Evolutionary conservation across 2,888 invertebrate species (phyloP).

Genomic region (Stomorhina lunata): DNA sequence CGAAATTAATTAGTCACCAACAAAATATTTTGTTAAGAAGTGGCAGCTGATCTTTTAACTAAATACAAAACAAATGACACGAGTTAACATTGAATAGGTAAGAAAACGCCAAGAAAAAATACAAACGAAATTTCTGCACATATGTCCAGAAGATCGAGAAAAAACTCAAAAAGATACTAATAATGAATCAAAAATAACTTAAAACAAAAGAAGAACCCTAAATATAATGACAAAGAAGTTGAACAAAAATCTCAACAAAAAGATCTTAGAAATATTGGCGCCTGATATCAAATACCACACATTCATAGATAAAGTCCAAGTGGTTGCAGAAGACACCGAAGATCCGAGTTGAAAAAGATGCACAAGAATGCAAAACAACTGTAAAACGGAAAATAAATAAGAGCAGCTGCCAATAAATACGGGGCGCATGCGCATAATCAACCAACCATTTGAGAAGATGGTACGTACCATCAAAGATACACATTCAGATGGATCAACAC

Average conservation of each 20-base stretch:
- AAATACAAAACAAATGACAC: conserved; percentile 60
- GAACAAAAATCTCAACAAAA: conserved; percentile 62
- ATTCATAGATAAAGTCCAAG: conserved; percentile 42
- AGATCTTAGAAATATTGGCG: conserved; percentile 78
- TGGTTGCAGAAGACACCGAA: neutral
- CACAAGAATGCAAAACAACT: conserved; percentile 64
- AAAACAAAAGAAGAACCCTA: conserved; percentile 69
- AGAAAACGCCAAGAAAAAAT: neutral
- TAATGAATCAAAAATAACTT: conserved; percentile 34
- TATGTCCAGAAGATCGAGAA: conserved; percentile 15
- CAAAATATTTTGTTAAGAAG: neutral
- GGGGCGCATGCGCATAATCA: conserved; percentile 64
- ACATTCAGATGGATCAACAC: conserved; percentile 54
- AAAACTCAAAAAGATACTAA: neutral
- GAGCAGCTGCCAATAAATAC: conserved; percentile 63
- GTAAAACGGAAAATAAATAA: conserved; percentile 53
- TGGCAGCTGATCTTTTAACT: conserved; percentile 60
- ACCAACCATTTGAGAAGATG: conserved; percentile 53
- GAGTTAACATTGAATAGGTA: conserved; percentile 46
- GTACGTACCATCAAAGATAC: too few species aligned
- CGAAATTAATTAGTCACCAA: conserved; percentile 47
- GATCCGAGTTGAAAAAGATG: conserved; percentile 41
- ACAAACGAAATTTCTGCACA: conserved; percentile 51
- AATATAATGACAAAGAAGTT: conserved; percentile 48
- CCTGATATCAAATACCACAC: conserved; percentile 70